Percentiles rank a stretch among this genome's conserved stretches.
These are phyloP conservation scores for Sylvietta virens DNA, from an alignment of 2,113 vertebrate genomes.

Conservation along the genomic window DNA sequence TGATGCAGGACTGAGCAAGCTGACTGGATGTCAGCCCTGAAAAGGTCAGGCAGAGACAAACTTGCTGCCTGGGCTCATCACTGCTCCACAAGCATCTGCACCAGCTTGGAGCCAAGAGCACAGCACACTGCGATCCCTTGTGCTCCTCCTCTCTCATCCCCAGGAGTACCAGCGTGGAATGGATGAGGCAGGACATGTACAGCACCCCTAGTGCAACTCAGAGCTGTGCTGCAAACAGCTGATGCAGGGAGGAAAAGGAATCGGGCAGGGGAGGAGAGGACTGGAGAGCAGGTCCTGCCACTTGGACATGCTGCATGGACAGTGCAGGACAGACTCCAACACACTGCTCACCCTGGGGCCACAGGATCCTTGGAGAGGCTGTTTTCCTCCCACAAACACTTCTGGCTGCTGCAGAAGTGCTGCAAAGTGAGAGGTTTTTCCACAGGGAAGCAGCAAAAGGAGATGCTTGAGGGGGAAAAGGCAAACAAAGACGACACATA, in stretches of 20 bases:
- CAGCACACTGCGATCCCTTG: neutral
- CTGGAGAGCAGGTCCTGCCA: neutral
- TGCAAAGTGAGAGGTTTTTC: neutral
- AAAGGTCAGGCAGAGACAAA: neutral
- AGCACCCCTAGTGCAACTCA: neutral
- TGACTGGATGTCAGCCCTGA: neutral
- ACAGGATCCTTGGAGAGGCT: neutral
- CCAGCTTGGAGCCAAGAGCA: neutral
- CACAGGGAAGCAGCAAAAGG: neutral
- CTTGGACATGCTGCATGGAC: fast-evolving
- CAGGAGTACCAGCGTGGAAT: neutral
- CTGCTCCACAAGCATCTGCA: neutral
- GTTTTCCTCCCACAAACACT: neutral
- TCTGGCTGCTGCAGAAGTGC: neutral
- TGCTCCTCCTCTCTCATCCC: neutral
- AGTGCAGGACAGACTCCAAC: neutral
- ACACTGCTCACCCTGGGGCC: neutral
- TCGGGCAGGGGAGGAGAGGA: neutral
- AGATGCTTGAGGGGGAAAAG: neutral
- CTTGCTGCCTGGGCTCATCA: neutral
- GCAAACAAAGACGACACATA: neutral
- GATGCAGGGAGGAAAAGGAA: neutral
- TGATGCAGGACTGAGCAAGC: neutral
- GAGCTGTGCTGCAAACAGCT: neutral
- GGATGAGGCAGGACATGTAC: neutral